These are phyloP conservation scores for Protomyctophum bolini DNA, from an alignment of 2,113 vertebrate genomes.

Conservation along the genomic window DNA sequence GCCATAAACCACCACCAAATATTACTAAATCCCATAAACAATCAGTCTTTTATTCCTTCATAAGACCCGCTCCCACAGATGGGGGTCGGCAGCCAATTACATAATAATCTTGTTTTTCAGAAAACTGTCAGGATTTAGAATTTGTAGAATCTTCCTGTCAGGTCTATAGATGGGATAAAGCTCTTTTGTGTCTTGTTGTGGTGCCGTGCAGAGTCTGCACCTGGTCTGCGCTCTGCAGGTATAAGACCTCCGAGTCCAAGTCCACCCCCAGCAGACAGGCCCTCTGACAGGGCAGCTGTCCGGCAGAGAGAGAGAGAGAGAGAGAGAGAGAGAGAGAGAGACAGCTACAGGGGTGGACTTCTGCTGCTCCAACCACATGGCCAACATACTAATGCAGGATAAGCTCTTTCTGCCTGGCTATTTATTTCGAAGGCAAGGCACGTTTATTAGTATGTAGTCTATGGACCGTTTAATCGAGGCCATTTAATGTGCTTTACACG, in stretches of 20 bases:
- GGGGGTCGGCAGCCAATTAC: too few relatives aligned
- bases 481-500: too few relatives aligned
- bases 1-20: constrained; percentile 23
- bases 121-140: constrained; percentile 19
- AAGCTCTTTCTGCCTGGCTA: too few relatives aligned
- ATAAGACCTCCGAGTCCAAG: background rate
- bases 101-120: too few relatives aligned
- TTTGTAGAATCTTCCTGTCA: background rate
- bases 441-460: too few relatives aligned
- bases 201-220: constrained; percentile 63
- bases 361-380: constrained; percentile 45
- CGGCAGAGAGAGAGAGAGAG: constrained; percentile 28
- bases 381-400: constrained; percentile 35
- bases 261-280: constrained; percentile 39
- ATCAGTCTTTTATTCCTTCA: constrained; percentile 40
- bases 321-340: constrained; percentile 37
- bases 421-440: too few relatives aligned
- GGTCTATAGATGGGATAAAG: background rate
- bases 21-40: constrained; percentile 22
- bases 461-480: too few relatives aligned
- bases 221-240: constrained; percentile 66
- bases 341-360: constrained; percentile 7
- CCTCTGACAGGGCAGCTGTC: constrained; percentile 56
- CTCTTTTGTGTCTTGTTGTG: constrained; percentile 34
- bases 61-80: constrained; percentile 2